These are phyloP conservation scores for Phaenicophaeus curvirostris DNA, from an alignment of 2,797 vertebrate species.

Conservation along the genomic window DNA sequence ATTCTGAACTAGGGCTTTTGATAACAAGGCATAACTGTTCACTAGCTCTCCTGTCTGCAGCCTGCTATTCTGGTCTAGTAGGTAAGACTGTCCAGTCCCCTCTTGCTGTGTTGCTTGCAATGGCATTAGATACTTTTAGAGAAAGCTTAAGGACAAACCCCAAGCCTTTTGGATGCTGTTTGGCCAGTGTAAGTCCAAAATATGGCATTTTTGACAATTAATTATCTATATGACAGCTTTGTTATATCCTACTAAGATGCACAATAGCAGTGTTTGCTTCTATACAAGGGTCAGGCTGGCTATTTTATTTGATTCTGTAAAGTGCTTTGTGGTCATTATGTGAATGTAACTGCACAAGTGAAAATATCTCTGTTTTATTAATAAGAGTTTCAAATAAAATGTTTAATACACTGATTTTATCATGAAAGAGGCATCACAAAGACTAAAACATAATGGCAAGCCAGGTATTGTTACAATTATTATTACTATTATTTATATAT, in stretches of 20 bases:
- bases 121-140: not conserved
- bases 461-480: not conserved
- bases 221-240: not conserved
- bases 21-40: not conserved
- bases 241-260: not conserved
- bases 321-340: not conserved
- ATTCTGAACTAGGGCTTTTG: not conserved
- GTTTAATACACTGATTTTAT: conserved; percentile 38
- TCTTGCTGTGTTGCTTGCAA: rapidly evolving
- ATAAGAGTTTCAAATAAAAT: conserved; percentile 19
- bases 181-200: not conserved
- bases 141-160: not conserved
- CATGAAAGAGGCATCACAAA: not conserved
- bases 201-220: not conserved
- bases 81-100: not conserved
- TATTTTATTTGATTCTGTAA: not conserved
- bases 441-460: not conserved
- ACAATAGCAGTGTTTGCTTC: not conserved
- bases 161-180: not conserved
- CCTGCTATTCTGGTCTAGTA: not conserved
- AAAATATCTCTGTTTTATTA: conserved; percentile 8
- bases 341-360: not conserved
- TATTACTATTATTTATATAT: conserved; percentile 15
- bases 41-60: not conserved
- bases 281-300: not conserved